These are phyloP conservation scores for Schizotus pectinicornis DNA, from an alignment of 2,888 invertebrate species.

Conservation along the genomic window DNA sequence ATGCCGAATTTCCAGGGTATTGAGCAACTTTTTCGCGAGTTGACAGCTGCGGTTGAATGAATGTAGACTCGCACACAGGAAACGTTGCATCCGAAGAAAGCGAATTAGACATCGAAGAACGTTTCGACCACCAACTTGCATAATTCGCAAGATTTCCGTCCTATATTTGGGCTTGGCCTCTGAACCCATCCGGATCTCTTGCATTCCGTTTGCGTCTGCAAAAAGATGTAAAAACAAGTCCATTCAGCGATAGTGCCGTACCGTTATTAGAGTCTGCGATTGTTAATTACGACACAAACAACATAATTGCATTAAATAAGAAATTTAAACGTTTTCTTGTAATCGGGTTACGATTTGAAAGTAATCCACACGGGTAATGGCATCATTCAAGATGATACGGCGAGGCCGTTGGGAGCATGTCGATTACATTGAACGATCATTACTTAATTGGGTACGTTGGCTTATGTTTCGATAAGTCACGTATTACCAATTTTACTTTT, in stretches of 20 bases:
- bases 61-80: no score
- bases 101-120: no score
- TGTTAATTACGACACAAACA: slow-evolving; percentile 36
- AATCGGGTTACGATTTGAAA: slow-evolving; percentile 42
- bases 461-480: slow-evolving; percentile 20
- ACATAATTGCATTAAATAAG: slow-evolving; percentile 39
- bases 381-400: slow-evolving; percentile 36
- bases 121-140: no score
- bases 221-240: not conserved
- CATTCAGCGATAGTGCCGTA: slow-evolving; percentile 16
- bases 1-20: no score
- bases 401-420: slow-evolving; percentile 33
- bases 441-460: slow-evolving; percentile 29
- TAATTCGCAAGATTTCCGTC: no score
- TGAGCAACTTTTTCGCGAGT: no score
- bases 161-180: no score
- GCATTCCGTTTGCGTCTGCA: not conserved
- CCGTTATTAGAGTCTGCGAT: slow-evolving; percentile 25
- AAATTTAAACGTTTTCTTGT: slow-evolving; percentile 34
- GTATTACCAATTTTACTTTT: slow-evolving; percentile 15
- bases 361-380: slow-evolving; percentile 38
- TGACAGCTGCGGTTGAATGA: no score
- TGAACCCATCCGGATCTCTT: not conserved
- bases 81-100: no score
- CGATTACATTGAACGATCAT: slow-evolving; percentile 27